These are phyloP conservation scores for Diachasmimorpha longicaudata DNA, from an alignment of 1,140 invertebrate species.

Conservation along the genomic window DNA sequence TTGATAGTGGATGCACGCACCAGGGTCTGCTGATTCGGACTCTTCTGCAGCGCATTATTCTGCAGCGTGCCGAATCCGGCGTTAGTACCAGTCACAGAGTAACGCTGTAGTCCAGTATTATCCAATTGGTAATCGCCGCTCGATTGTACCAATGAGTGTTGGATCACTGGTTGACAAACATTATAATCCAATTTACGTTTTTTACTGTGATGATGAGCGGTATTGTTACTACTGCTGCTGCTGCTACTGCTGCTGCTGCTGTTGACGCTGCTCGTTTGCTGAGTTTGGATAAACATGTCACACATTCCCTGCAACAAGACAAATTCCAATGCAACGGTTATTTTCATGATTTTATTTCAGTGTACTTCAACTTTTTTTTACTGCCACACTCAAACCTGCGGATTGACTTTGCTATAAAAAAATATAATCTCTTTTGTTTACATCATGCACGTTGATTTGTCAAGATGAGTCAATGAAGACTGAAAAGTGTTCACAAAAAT, in stretches of 20 bases:
- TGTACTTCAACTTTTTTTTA: too few relatives aligned
- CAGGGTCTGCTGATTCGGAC: conserved; percentile 68
- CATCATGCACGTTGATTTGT: too few relatives aligned
- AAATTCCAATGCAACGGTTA: background rate
- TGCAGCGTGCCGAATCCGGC: conserved; percentile 56
- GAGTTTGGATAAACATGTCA: conserved; percentile 77
- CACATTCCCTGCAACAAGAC: conserved; percentile 67
- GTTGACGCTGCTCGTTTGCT: conserved; percentile 67
- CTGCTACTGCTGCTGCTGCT: conserved; percentile 62
- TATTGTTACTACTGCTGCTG: conserved; percentile 59
- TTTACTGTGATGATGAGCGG: conserved; percentile 61
- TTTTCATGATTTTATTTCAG: background rate
- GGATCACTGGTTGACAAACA: conserved; percentile 60
- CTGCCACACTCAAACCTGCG: too few relatives aligned
- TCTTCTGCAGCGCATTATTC: conserved; percentile 63
- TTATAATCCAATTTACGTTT: conserved; percentile 67
- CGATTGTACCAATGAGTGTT: conserved; percentile 60
- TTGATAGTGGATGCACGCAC: conserved; percentile 76
- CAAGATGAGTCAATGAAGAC: too few relatives aligned
- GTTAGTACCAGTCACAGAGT: conserved; percentile 58
- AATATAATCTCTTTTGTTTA: too few relatives aligned
- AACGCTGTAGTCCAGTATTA: conserved; percentile 49
- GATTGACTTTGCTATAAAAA: too few relatives aligned
- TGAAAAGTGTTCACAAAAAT: too few relatives aligned
- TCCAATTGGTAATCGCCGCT: conserved; percentile 57